Conservation (phyloP, 1,140 invertebrate species). For the Trichomalopsis sarcophagae region DNA sequence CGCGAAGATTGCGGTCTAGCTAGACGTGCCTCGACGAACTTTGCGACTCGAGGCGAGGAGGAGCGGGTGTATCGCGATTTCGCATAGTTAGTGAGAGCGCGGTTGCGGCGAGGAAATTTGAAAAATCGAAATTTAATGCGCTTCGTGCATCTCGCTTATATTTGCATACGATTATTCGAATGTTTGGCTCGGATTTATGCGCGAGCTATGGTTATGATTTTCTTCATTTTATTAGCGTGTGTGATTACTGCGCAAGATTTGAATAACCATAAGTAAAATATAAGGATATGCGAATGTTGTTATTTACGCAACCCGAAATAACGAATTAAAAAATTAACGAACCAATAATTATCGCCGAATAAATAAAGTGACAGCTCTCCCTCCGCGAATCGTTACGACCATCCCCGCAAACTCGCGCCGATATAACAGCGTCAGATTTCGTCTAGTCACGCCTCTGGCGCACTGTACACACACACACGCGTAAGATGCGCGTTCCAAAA, state of each 20-base stretch:
- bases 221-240: background rate
- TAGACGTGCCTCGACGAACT: slow-evolving; percentile 49
- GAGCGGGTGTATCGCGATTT: background rate
- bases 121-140: background rate
- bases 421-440: slow-evolving; percentile 6
- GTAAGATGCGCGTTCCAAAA: background rate
- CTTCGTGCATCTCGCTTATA: background rate
- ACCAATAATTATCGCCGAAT: background rate
- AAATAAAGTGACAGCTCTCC: background rate
- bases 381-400: background rate
- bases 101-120: background rate
- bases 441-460: background rate
- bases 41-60: background rate
- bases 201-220: background rate
- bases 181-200: background rate
- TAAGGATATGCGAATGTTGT: background rate
- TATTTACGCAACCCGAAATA: background rate
- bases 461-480: background rate
- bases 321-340: background rate
- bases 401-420: background rate
- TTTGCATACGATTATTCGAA: background rate
- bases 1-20: slow-evolving; percentile 54
- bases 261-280: background rate
- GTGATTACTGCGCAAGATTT: background rate
- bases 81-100: slow-evolving; percentile 53